Conservation (phyloP, 2,888 invertebrate species). For the Thymelicus sylvestris region DNA sequence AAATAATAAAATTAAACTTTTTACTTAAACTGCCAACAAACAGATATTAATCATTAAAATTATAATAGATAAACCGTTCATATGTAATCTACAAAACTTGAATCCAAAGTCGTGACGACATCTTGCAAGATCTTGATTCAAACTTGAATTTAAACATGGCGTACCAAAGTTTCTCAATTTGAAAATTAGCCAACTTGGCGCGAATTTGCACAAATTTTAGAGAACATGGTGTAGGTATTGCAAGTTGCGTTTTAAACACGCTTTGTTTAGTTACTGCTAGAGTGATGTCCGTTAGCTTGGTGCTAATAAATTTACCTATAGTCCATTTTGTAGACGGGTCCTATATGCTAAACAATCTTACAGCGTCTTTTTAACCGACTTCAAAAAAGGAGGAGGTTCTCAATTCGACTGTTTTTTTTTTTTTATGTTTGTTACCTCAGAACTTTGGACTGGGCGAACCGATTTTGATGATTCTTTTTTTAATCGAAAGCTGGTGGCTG, state of each 20-base stretch:
- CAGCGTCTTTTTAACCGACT: too few relatives aligned
- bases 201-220: constrained; percentile 64
- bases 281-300: background rate
- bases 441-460: too few relatives aligned
- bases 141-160: constrained; percentile 80
- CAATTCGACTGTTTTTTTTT: too few relatives aligned
- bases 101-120: constrained; percentile 32
- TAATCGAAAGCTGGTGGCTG: too few relatives aligned
- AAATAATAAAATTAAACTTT: too few relatives aligned
- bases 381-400: too few relatives aligned
- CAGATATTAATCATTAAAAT: background rate
- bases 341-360: too few relatives aligned
- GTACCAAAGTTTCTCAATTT: constrained; percentile 78
- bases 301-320: too few relatives aligned
- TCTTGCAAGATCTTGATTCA: constrained; percentile 56
- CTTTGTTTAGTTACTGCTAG: background rate
- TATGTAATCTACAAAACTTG: constrained; percentile 22
- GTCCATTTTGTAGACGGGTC: too few relatives aligned
- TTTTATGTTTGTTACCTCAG: too few relatives aligned
- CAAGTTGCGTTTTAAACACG: background rate
- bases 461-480: too few relatives aligned
- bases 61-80: background rate
- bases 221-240: constrained; percentile 58
- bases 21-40: background rate
- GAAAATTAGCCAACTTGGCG: constrained; percentile 79